Conservation (phyloP, 1,140 invertebrate species). For the Saxidomus purpurata region DNA sequence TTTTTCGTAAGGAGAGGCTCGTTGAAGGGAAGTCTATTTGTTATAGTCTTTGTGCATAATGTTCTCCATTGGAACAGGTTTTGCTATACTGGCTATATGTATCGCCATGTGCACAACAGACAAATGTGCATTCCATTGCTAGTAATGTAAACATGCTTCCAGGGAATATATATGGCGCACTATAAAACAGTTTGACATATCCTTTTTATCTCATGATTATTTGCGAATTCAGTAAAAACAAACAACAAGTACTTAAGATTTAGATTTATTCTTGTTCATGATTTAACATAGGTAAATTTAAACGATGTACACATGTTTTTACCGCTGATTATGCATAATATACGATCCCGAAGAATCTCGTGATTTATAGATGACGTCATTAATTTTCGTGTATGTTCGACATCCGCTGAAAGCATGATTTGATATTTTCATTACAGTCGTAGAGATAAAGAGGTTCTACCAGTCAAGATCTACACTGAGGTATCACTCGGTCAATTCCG, state of each 20-base stretch:
- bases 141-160: too few relatives aligned
- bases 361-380: constrained; percentile 52
- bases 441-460: constrained; percentile 16
- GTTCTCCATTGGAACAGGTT: too few relatives aligned
- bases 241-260: not conserved
- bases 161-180: too few relatives aligned
- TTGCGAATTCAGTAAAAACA: not conserved
- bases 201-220: too few relatives aligned
- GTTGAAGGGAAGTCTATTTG: too few relatives aligned
- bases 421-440: not conserved
- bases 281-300: constrained; percentile 63
- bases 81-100: too few relatives aligned
- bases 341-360: constrained; percentile 39
- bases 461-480: not conserved
- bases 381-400: not conserved
- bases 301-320: not conserved
- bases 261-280: constrained; percentile 58
- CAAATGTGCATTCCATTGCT: too few relatives aligned
- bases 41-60: too few relatives aligned
- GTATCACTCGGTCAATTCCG: not conserved
- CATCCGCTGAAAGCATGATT: not conserved
- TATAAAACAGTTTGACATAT: too few relatives aligned
- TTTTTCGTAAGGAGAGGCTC: too few relatives aligned
- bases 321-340: constrained; percentile 59
- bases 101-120: too few relatives aligned